Base-by-base conservation (phyloP, 2,797 vertebrate genomes). In the Synanceia verrucosa region DNA sequence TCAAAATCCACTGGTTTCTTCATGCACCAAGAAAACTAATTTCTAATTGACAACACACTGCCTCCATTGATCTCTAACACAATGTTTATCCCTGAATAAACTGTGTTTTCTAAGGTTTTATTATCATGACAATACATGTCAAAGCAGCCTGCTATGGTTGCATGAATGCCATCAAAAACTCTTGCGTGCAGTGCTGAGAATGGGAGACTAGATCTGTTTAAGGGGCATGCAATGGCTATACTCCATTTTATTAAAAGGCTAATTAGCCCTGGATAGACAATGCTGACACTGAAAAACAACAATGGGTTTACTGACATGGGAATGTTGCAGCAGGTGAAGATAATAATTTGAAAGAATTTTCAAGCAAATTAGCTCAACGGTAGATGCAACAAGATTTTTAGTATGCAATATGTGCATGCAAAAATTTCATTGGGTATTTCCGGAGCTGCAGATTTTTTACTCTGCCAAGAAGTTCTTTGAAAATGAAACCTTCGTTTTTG, bases 41-140 rank as follows among this genome's bases (percentile, higher is more conserved):
- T 1, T 28, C 0, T 29, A 59, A 41, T 4, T 13, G 41, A 57
- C 21, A 60, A 12, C 19, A 31, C 62, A 56, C 41, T 60, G 26
- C 29, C 53, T 59, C 9, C 18, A 33, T 52, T 78, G 34, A 39
- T 9, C 9, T 31, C 68, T 5, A 9, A 39, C 23, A 23, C n/a
- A 1, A 18, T 19, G 29, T 51, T 50, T 31, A 31, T 33, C 11
- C 43, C 23, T 26, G 31, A 63, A 56, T 57, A 72, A 56, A 59
- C 53, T 24, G n/a, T 28, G 47, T 64, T 75, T 59, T 60, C 23
- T 50, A 18, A 50, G 19, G 33, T 9, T 0, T 3, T 13, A 73
- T 84, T 82, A 88, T 34, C 63, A 82, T 81, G 41, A 82, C 69
- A 86, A 71, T 66, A 43, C 56, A 24, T 52, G 61, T 36, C 7